These are phyloP conservation scores for Acromyrmex heyeri DNA, from an alignment of 1,140 invertebrate genomes.

Conservation along the genomic window DNA sequence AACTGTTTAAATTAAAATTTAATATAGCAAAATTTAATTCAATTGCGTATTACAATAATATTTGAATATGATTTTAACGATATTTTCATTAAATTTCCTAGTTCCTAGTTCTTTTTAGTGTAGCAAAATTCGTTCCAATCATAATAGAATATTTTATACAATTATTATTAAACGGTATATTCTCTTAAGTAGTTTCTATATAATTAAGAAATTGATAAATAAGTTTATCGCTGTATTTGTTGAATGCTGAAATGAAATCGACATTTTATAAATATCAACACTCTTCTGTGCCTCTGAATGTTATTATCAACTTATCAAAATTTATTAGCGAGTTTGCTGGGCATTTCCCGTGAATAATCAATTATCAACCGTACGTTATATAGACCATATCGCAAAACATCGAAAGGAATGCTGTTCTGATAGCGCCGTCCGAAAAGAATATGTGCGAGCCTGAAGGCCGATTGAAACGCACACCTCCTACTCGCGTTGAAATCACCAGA, in stretches of 20 bases:
- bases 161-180: not conserved
- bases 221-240: slow-evolving; percentile 10
- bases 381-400: slow-evolving; percentile 43
- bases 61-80: not conserved
- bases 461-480: not conserved
- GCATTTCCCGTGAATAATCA: not conserved
- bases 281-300: not conserved
- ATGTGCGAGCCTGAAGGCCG: slow-evolving; percentile 35
- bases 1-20: slow-evolving; percentile 20
- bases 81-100: not conserved
- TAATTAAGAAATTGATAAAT: slow-evolving; percentile 15
- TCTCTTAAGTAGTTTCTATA: not conserved
- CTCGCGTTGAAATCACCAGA: slow-evolving; percentile 60
- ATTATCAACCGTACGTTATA: slow-evolving; percentile 25
- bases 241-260: slow-evolving; percentile 1
- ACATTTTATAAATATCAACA: not conserved
- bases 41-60: not conserved
- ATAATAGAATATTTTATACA: not conserved
- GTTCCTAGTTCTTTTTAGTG: not conserved
- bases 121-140: not conserved
- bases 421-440: slow-evolving; percentile 43
- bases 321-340: slow-evolving; percentile 12
- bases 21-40: slow-evolving; percentile 10
- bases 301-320: slow-evolving; percentile 23
- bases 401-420: slow-evolving; percentile 34